These are phyloP conservation scores for Sclerurus mexicanus DNA, from an alignment of 2,113 vertebrate species.

Conservation along the genomic window DNA sequence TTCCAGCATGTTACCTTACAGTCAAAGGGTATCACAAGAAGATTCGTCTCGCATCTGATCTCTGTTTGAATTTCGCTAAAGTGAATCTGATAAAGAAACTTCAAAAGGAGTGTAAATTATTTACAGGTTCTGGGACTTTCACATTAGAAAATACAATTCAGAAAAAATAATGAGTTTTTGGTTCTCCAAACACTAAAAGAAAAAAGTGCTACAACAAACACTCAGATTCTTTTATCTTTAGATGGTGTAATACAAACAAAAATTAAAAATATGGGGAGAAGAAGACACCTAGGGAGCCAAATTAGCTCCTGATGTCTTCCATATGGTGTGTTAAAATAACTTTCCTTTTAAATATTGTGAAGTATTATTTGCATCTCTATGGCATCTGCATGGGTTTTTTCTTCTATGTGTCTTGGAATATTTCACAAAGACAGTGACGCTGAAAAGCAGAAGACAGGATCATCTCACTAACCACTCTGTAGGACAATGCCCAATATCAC, in stretches of 20 bases:
- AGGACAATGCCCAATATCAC: not conserved
- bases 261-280: not conserved
- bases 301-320: not conserved
- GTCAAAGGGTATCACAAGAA: not conserved
- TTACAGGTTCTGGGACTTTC: not conserved
- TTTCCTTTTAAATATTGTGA: not conserved
- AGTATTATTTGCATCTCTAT: not conserved
- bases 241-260: not conserved
- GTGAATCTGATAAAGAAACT: not conserved
- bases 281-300: not conserved
- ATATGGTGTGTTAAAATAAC: not conserved
- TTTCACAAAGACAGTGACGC: not conserved
- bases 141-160: not conserved
- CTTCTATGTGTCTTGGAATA: not conserved
- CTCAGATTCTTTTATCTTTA: not conserved
- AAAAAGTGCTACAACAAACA: not conserved
- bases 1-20: not conserved
- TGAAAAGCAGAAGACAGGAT: not conserved
- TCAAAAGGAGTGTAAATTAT: slow-evolving; percentile 8
- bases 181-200: not conserved
- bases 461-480: not conserved
- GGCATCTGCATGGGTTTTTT: not conserved
- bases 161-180: not conserved
- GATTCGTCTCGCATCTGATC: not conserved
- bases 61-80: not conserved